These are phyloP conservation scores for Acropternis orthonyx DNA, from an alignment of 2,797 vertebrate species.

Conservation along the genomic window DNA sequence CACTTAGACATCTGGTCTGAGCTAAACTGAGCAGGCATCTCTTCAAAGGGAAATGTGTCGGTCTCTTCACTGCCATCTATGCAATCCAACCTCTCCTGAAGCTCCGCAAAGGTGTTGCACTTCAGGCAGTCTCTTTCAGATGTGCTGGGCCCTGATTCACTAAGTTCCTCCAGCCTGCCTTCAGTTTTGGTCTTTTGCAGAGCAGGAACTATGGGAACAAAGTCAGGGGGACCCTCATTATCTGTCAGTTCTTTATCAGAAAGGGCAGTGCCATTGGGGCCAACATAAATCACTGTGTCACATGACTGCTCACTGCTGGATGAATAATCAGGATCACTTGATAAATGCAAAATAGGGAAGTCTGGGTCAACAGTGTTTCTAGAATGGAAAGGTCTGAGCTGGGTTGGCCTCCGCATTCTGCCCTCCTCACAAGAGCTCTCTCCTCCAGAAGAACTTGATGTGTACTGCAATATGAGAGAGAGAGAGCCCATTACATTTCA, in stretches of 20 bases:
- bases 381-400: constrained; percentile 90
- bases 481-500: neutral
- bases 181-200: constrained; percentile 85
- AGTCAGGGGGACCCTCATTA: constrained; percentile 86
- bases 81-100: constrained; percentile 93
- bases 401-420: constrained; percentile 82
- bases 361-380: constrained; percentile 85
- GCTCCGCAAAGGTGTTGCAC: constrained; percentile 97
- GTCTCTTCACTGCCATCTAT: constrained; percentile 92
- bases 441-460: constrained; percentile 91
- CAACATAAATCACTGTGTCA: constrained; percentile 93
- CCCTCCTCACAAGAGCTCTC: constrained; percentile 93
- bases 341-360: constrained; percentile 81
- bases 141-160: constrained; percentile 59
- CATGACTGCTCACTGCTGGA: constrained; percentile 96
- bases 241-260: constrained; percentile 88
- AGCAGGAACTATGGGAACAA: constrained; percentile 94
- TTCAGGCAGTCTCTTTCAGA: constrained; percentile 91
- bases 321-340: constrained; percentile 88
- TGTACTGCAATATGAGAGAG: constrained; percentile 80
- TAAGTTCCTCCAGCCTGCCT: constrained; percentile 61
- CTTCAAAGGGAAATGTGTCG: constrained; percentile 87
- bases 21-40: constrained; percentile 70
- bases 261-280: constrained; percentile 86
- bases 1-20: constrained; percentile 69